Evolutionary conservation across 2,113 vertebrate species (phyloP), one percentile per base, ranked within the genome.

Genomic region (Oryctolagus cuniculus): DNA sequence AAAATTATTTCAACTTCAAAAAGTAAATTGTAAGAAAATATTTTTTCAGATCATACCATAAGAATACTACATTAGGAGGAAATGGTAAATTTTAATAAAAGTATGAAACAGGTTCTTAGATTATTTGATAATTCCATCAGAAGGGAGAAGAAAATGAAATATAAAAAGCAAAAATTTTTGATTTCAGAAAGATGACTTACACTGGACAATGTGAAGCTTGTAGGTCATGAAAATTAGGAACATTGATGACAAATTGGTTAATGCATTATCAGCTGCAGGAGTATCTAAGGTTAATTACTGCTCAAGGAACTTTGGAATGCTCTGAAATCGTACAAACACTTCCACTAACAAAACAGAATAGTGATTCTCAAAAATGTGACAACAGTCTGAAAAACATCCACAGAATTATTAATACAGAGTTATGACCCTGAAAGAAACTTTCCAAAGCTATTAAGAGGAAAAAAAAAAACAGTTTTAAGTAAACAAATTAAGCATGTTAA

Each of bases 1-100:
- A 58, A 86, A 92, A 75, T 92, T 96, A 36, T 92, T 77, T 53
- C 77, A 53, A 75, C 15, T 84, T 79, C 24, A 49, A 55, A 94
- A 93, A 89, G 36, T n/a, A 74, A 95, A 38, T 53, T 36, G 1
- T n/a, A 90, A 77, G 10, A 80, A 94, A 80, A 29, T 2, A 29
- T 66, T 89, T 93, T 75, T 81, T 67, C 9, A 84, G 25, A 49
- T 51, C 16, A 44, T 44, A 72, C 15, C 27, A 66, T 92, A 88
- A 6, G 4, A 64, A 13, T 27, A 80, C 38, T 70, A 79, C 31
- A 77, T 77, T 89, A 86, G 44, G 17, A 72, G 0, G 70, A 72
- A 78, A 81, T 51, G 29, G 78, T 67, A 86, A 6, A 58, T 81
- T 85, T 63, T 81, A 53, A 5, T 66, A 77, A 87, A 4, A 51